Evolutionary conservation across 2,113 vertebrate species (phyloP).

Genomic region (Bombycilla garrulus): DNA sequence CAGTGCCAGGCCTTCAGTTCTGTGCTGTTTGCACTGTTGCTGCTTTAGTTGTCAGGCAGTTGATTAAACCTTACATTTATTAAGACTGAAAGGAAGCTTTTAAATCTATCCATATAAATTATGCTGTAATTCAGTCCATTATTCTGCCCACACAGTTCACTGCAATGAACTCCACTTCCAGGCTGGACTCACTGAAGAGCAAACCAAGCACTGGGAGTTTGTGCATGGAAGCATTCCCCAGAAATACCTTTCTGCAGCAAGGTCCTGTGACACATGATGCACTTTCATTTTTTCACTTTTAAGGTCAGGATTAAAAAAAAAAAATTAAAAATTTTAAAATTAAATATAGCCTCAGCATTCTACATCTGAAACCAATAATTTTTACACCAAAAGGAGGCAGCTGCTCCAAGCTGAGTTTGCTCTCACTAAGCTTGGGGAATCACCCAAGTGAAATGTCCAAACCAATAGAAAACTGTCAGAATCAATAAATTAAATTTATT

Average conservation of each 20-base stretch:
- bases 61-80: not conserved
- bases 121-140: not conserved
- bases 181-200: not conserved
- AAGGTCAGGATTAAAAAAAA: not conserved
- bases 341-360: not conserved
- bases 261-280: rapidly evolving
- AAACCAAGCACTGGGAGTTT: not conserved
- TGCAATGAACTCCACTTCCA: not conserved
- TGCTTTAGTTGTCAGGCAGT: not conserved
- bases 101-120: not conserved
- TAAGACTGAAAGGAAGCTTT: not conserved
- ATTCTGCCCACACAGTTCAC: not conserved
- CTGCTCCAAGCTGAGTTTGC: not conserved
- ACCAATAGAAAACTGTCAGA: slow-evolving; percentile 35
- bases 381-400: not conserved
- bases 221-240: not conserved
- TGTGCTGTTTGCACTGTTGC: not conserved
- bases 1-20: not conserved
- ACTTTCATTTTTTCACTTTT: not conserved
- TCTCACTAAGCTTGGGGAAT: slow-evolving; percentile 14
- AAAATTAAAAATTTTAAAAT: not conserved
- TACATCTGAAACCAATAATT: not conserved
- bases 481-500: slow-evolving; percentile 46
- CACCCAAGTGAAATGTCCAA: slow-evolving; percentile 31
- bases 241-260: not conserved